Evolutionary conservation across 2,113 vertebrate species (phyloP).

Genomic region (Panthera leo): DNA sequence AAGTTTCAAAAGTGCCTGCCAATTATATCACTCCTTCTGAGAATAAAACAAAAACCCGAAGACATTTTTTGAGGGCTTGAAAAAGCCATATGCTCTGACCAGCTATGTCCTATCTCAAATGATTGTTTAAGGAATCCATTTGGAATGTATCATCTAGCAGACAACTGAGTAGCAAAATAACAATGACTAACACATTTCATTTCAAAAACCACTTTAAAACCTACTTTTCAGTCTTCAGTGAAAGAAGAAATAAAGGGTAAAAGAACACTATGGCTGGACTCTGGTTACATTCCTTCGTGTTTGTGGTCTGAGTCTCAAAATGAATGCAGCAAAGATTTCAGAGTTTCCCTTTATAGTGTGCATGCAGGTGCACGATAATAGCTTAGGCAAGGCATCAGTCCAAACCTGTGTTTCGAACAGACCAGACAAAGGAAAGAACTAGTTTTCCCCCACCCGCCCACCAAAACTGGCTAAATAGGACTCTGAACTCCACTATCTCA

Average conservation of each 20-base stretch:
- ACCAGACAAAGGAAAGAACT: constrained; percentile 38
- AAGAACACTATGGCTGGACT: background rate
- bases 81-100: background rate
- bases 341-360: constrained; percentile 47
- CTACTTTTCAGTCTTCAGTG: constrained; percentile 29
- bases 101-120: background rate
- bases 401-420: constrained; percentile 42
- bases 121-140: background rate
- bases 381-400: background rate
- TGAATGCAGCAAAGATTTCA: constrained; percentile 38
- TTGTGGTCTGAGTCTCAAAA: constrained; percentile 55
- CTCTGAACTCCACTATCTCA: background rate
- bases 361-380: constrained; percentile 53
- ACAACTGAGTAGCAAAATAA: constrained; percentile 2
- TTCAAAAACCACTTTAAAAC: constrained; percentile 45
- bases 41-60: constrained; percentile 44
- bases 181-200: constrained; percentile 34
- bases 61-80: background rate
- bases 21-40: background rate
- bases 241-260: background rate
- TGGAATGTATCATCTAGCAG: background rate
- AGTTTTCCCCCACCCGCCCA: background rate
- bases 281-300: constrained; percentile 11
- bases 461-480: background rate
- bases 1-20: constrained; percentile 33